Conservation (phyloP, 2,888 invertebrate genomes). For the Crepidodera aurea region DNA sequence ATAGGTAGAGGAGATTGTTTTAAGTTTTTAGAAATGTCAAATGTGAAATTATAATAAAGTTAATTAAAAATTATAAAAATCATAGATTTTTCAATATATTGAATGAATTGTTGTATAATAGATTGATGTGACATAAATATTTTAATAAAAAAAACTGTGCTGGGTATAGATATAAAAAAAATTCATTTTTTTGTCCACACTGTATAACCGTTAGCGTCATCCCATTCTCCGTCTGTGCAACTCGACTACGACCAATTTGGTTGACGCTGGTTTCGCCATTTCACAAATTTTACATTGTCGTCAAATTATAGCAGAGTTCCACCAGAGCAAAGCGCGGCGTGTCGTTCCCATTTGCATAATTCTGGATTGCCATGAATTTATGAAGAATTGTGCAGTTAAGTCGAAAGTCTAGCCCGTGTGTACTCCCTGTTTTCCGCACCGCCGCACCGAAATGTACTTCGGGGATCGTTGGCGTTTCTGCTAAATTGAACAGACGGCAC, state of each 20-base stretch:
- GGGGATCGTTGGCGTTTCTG: slow-evolving; percentile 7
- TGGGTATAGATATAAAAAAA: too few relatives aligned
- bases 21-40: too few relatives aligned
- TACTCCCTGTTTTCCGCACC: slow-evolving; percentile 2
- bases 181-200: not conserved
- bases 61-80: too few relatives aligned
- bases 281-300: slow-evolving; percentile 39
- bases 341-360: slow-evolving; percentile 35
- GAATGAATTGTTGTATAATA: too few relatives aligned
- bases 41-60: too few relatives aligned
- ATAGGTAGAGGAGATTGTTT: too few relatives aligned
- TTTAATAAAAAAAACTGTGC: too few relatives aligned
- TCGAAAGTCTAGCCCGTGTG: slow-evolving; percentile 2
- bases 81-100: too few relatives aligned
- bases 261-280: slow-evolving; percentile 31
- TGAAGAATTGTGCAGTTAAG: slow-evolving; percentile 19
- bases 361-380: slow-evolving; percentile 25
- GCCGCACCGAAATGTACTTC: slow-evolving; percentile 7
- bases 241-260: slow-evolving; percentile 34
- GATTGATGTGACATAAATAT: too few relatives aligned
- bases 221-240: not conserved
- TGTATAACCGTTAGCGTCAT: not conserved
- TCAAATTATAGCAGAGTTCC: slow-evolving; percentile 34
- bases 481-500: slow-evolving; percentile 14
- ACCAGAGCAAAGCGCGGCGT: slow-evolving; percentile 10